Conservation (phyloP, 30 jellyfish, hydroid and myxozoan species). For the Aurelia aurita complex sp. Pacific region DNA sequence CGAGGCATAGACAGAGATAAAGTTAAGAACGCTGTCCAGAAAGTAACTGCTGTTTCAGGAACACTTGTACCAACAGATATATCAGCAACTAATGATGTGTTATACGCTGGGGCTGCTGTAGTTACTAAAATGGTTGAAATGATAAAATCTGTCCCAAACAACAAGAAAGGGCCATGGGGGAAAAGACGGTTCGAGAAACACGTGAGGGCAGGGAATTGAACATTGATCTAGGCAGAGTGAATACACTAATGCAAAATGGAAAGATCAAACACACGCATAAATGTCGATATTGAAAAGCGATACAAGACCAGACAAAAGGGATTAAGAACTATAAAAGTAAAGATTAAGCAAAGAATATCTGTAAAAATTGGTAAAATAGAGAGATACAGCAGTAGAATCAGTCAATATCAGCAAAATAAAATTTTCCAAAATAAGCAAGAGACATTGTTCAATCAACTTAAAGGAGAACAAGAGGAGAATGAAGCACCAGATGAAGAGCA, state of each 20-base stretch:
- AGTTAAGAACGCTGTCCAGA: constrained; percentile 29
- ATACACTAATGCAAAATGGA: constrained; percentile 20
- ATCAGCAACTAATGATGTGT: constrained; percentile 39
- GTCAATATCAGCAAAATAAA: constrained; percentile 24
- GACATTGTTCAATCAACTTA: constrained; percentile 11
- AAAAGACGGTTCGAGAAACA: constrained; percentile 39
- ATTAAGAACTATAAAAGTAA: constrained; percentile 16
- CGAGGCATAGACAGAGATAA: constrained; percentile 11
- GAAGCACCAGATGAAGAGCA: constrained; percentile 46
- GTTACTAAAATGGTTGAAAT: constrained; percentile 29
- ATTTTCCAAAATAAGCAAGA: not conserved
- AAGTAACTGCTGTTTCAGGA: constrained; percentile 19
- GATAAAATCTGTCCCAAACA: constrained; percentile 27
- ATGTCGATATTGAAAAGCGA: constrained; percentile 12
- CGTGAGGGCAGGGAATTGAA: constrained; percentile 16
- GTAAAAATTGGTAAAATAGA: not conserved
- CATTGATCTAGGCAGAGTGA: constrained; percentile 30
- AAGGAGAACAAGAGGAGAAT: not conserved
- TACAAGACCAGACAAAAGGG: constrained; percentile 34
- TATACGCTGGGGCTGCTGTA: constrained; percentile 35
- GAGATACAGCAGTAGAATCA: constrained; percentile 22
- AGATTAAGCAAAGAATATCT: constrained; percentile 20
- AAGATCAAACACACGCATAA: constrained; percentile 30
- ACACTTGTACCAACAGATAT: constrained; percentile 33
- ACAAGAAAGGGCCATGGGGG: constrained; percentile 37